These are phyloP conservation scores for Stenotaenia linearis DNA, from an alignment of 2,888 invertebrate species.

Conservation along the genomic window DNA sequence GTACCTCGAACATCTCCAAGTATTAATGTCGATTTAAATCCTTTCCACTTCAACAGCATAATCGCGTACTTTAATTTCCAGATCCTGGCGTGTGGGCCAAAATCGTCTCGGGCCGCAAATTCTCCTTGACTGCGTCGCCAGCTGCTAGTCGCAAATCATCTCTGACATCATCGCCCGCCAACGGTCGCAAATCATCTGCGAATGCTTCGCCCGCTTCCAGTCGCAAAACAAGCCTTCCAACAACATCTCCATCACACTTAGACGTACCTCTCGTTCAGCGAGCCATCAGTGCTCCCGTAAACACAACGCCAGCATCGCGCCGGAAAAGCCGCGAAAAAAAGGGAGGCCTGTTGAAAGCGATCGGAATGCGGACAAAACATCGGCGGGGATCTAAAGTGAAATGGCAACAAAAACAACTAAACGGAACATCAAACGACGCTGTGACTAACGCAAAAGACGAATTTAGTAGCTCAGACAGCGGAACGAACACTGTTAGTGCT, in stretches of 20 bases:
- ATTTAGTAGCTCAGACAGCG: not conserved
- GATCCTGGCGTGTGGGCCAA: not conserved
- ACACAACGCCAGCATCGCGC: not conserved
- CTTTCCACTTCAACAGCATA: not conserved
- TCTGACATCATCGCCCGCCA: not conserved
- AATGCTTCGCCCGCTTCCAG: not conserved
- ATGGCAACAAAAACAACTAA: not conserved
- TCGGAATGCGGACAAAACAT: not conserved
- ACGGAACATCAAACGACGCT: not conserved
- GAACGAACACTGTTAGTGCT: not conserved
- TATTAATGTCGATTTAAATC: not conserved
- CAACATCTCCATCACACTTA: not conserved
- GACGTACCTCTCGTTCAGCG: not conserved
- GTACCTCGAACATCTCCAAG: not conserved
- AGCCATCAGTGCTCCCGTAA: not conserved
- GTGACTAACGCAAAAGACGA: not conserved
- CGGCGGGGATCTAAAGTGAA: not conserved
- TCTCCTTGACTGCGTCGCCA: too few species aligned
- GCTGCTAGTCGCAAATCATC: not conserved
- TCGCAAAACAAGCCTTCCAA: conserved; percentile 18
- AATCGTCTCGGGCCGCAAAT: not conserved
- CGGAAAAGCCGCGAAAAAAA: not conserved
- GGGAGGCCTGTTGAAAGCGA: not conserved
- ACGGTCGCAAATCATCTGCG: not conserved
- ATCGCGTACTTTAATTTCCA: not conserved